These are phyloP conservation scores for Mormyrus iriodes DNA, from an alignment of 2,113 vertebrate genomes.

Conservation along the genomic window DNA sequence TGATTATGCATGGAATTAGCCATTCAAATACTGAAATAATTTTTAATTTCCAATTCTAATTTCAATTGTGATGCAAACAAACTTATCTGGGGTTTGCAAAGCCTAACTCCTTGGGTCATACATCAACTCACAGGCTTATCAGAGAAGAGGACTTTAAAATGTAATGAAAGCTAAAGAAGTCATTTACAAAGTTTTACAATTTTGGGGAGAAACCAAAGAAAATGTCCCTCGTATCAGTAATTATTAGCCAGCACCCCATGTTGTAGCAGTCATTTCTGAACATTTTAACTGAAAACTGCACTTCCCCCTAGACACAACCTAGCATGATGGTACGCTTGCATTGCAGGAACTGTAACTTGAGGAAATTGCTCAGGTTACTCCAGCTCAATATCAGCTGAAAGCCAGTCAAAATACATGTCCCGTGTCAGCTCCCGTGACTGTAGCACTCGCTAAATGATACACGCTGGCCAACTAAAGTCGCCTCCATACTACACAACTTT, in stretches of 20 bases:
- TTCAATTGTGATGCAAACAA: neutral
- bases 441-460: neutral
- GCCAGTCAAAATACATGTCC: neutral
- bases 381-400: neutral
- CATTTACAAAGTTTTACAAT: neutral
- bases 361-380: neutral
- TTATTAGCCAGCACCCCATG: neutral
- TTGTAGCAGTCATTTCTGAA: neutral
- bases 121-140: neutral
- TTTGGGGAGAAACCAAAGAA: neutral
- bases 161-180: neutral
- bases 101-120: neutral
- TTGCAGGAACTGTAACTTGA: neutral
- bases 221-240: neutral
- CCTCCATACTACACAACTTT: too few species aligned
- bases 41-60: neutral
- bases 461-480: neutral
- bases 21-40: neutral
- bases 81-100: neutral
- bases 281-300: neutral
- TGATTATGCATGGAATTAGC: neutral
- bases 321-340: neutral
- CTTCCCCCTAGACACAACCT: neutral
- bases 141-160: neutral
- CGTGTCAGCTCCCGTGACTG: neutral